phyloP scores from a whole-genome alignment of 2,888 invertebrate species.

The Cetonia aurata region DNA sequence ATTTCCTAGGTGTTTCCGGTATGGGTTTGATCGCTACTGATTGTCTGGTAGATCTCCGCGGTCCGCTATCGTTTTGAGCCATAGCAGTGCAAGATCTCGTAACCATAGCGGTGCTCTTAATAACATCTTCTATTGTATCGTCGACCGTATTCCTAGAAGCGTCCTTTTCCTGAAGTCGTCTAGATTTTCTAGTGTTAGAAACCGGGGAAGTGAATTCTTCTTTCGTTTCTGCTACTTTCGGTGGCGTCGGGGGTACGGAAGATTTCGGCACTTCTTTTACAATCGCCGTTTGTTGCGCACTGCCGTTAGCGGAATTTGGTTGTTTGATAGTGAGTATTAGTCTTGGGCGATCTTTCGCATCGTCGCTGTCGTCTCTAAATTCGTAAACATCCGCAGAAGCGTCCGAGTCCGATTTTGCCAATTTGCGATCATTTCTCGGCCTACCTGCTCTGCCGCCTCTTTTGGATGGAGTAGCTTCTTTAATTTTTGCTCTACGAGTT shows the following conservation, averaged over 20 bases:
- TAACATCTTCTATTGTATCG: conserved; percentile 91
- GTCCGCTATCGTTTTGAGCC: conserved; percentile 63
- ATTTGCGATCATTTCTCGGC: conserved; percentile 70
- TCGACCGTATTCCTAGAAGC: conserved; percentile 83
- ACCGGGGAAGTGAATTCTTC: conserved; percentile 76
- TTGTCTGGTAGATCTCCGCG: conserved; percentile 72
- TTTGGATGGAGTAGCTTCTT: conserved; percentile 53
- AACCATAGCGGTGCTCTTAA: conserved; percentile 73
- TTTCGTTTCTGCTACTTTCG: conserved; percentile 48
- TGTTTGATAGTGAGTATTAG: conserved; percentile 87
- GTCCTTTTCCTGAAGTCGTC: conserved; percentile 83
- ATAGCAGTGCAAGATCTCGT: conserved; percentile 63
- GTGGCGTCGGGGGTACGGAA: conserved; percentile 32
- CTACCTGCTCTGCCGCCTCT: conserved; percentile 68
- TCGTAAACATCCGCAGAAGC: conserved; percentile 87
- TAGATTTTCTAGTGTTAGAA: conserved; percentile 83
- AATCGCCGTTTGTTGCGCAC: conserved; percentile 59
- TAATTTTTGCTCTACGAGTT: conserved; percentile 69
- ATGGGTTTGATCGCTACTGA: conserved; percentile 59
- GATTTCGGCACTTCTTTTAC: conserved; percentile 64
- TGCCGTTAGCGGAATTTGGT: conserved; percentile 58
- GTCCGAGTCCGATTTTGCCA: conserved; percentile 70
- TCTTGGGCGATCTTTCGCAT: conserved; percentile 77
- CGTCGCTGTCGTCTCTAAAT: conserved; percentile 90
- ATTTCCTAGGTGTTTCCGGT: conserved; percentile 69